A percentile compares a stretch with the other conserved stretches of the same genome.
phyloP scores from a whole-genome alignment of 2,797 vertebrate species.

The Loris lydekkerianus region DNA sequence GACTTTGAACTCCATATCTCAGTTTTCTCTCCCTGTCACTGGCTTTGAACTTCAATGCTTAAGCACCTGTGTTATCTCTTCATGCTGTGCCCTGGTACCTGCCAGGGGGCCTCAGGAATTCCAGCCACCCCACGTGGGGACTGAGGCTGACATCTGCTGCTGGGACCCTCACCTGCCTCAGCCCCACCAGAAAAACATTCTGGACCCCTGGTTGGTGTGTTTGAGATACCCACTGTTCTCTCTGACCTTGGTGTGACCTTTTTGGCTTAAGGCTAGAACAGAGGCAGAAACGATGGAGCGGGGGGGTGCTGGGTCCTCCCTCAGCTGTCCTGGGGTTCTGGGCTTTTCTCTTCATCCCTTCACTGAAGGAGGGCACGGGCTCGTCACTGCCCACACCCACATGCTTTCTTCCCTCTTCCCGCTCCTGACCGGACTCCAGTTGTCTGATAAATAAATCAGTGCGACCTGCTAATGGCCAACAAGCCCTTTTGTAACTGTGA shows the following conservation, averaged over 20 bases:
- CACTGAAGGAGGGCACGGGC: fast-evolving
- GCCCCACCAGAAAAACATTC: not conserved
- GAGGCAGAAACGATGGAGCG: not conserved
- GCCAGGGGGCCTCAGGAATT: not conserved
- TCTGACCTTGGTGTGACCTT: not conserved
- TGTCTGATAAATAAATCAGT: not conserved
- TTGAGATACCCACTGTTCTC: fast-evolving
- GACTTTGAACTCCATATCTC: constrained; percentile 68
- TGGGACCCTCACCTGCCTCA: fast-evolving
- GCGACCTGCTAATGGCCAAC: fast-evolving
- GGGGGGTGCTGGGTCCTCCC: fast-evolving
- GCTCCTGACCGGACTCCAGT: not conserved
- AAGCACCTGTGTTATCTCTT: not conserved
- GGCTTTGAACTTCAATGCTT: constrained; percentile 60
- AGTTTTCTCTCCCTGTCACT: constrained; percentile 43
- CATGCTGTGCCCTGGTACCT: not conserved
- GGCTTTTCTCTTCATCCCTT: too few species aligned
- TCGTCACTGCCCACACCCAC: too few species aligned
- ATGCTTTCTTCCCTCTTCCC: fast-evolving
- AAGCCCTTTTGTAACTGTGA: not conserved
- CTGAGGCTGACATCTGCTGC: not conserved
- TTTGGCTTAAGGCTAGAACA: not conserved
- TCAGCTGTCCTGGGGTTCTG: not conserved
- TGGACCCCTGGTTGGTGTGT: fast-evolving
- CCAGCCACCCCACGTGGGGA: not conserved